Conservation (phyloP, 2,113 vertebrate species). For the Corydoras maculifer region DNA sequence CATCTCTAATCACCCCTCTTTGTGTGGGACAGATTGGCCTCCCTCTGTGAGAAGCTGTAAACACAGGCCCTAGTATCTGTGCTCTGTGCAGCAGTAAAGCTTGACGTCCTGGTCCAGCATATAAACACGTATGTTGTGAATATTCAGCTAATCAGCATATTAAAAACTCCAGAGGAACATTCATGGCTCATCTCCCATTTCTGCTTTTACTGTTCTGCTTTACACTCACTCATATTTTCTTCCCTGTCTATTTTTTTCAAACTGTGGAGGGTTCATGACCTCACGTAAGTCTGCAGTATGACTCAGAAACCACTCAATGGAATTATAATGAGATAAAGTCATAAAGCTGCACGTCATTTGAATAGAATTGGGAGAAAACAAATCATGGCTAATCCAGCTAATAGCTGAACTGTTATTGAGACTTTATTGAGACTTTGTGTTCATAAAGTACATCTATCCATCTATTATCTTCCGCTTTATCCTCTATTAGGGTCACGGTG, state of each 20-base stretch:
- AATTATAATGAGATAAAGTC: background rate
- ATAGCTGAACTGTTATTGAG: background rate
- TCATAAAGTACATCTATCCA: background rate
- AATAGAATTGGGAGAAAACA: background rate
- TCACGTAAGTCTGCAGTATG: slow-evolving; percentile 1
- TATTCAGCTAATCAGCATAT: slow-evolving; percentile 54
- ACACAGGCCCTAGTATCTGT: slow-evolving; percentile 9
- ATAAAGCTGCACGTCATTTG: background rate
- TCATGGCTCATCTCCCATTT: slow-evolving; percentile 28
- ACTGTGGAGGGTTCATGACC: slow-evolving; percentile 20
- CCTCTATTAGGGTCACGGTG: too few species aligned
- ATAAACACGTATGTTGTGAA: slow-evolving; percentile 54
- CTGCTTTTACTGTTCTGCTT: slow-evolving; percentile 7
- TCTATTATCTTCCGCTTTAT: too few species aligned
- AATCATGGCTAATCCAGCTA: background rate
- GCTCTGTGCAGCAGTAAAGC: slow-evolving; percentile 35
- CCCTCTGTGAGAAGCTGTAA: slow-evolving; percentile 34
- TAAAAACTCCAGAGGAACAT: slow-evolving; percentile 52
- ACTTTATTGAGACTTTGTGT: background rate
- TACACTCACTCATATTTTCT: slow-evolving; percentile 2
- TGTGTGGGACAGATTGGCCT: slow-evolving; percentile 21
- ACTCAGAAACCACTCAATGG: slow-evolving; percentile 1
- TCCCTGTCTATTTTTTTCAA: slow-evolving; percentile 13
- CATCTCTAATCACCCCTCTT: background rate
- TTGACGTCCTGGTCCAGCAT: slow-evolving; percentile 49